phyloP scores from a whole-genome alignment of 2,113 vertebrate genomes.

The Pomatostomus ruficeps region DNA sequence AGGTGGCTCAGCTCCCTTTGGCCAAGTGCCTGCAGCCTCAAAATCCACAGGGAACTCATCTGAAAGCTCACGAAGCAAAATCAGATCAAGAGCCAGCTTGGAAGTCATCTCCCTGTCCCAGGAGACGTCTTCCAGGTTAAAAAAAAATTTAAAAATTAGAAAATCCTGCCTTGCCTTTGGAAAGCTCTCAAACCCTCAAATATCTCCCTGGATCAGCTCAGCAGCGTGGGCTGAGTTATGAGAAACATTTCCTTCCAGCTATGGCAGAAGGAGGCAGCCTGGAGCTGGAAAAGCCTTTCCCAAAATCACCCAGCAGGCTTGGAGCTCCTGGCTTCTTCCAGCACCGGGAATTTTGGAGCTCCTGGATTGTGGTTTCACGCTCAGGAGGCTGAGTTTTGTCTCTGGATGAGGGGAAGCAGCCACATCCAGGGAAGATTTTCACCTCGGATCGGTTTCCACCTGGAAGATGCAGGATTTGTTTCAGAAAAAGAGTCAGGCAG shows the following conservation, averaged over 20 bases:
- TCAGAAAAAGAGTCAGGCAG: neutral
- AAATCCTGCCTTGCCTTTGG: neutral
- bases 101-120: neutral
- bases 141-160: neutral
- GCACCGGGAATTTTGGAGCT: neutral
- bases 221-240: neutral
- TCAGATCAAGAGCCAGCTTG: neutral
- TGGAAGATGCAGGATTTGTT: slow-evolving; percentile 4
- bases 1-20: neutral
- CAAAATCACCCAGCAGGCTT: neutral
- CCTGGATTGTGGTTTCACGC: neutral
- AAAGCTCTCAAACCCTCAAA: slow-evolving; percentile 7
- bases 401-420: neutral
- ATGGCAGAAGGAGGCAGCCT: neutral
- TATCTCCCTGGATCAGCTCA: neutral
- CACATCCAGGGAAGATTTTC: neutral
- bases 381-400: neutral
- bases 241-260: slow-evolving; percentile 17
- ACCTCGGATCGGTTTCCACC: neutral
- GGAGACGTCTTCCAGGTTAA: neutral
- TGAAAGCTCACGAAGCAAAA: neutral
- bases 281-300: neutral
- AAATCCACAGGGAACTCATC: neutral
- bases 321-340: neutral
- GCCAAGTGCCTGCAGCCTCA: neutral